Evolutionary conservation across 2,113 vertebrate species (phyloP).

Genomic region (Cariama cristata): DNA sequence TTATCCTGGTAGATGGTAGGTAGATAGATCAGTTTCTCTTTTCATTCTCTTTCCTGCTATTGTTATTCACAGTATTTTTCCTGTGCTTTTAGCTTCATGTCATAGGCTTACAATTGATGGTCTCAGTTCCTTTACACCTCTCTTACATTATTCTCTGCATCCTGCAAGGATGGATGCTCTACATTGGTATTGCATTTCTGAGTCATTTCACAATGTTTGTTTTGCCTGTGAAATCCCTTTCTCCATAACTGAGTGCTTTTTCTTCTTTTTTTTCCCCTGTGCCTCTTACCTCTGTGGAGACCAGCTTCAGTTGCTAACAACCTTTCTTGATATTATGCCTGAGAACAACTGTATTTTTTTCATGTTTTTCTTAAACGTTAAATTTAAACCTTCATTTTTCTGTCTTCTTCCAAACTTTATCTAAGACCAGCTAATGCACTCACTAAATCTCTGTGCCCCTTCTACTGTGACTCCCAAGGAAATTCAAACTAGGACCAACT

Average conservation of each 20-base stretch:
- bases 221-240: neutral
- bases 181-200: neutral
- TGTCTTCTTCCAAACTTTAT: neutral
- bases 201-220: neutral
- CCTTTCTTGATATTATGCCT: neutral
- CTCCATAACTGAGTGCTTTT: neutral
- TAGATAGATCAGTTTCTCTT: neutral
- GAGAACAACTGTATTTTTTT: neutral
- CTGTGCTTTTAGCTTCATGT: neutral
- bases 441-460: neutral
- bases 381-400: neutral
- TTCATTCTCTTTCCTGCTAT: neutral
- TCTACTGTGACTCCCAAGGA: neutral
- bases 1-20: neutral
- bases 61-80: neutral
- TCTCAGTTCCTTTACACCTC: neutral
- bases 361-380: neutral
- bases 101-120: neutral
- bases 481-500: neutral
- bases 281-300: neutral
- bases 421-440: neutral
- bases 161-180: neutral
- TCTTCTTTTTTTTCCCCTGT: too few relatives aligned
- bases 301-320: neutral
- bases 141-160: fast-evolving